Conservation (phyloP, 2,113 vertebrate genomes). For the Malurus cyaneus region DNA sequence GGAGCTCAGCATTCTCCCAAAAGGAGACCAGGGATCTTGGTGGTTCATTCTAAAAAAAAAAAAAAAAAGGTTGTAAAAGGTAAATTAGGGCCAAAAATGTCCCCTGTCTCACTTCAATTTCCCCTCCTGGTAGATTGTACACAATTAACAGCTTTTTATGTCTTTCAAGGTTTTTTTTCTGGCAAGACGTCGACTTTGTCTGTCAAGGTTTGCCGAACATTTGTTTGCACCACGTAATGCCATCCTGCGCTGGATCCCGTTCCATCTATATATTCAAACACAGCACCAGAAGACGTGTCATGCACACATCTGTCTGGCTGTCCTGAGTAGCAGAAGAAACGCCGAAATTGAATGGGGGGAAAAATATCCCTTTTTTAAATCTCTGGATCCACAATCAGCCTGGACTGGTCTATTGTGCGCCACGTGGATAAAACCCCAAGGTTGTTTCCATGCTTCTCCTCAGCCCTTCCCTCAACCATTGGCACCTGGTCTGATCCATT, state of each 20-base stretch:
- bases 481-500: no score
- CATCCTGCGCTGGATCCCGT: constrained; percentile 42
- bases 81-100: constrained; percentile 9
- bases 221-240: constrained; percentile 46
- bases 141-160: constrained; percentile 29
- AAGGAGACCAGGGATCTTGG: not conserved
- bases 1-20: not conserved
- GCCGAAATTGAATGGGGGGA: not conserved
- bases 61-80: not conserved
- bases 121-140: constrained; percentile 32
- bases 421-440: no score
- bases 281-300: constrained; percentile 34
- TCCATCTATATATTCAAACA: constrained; percentile 58
- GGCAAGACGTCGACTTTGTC: constrained; percentile 57
- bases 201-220: constrained; percentile 62
- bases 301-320: constrained; percentile 42
- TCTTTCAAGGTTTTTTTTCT: constrained; percentile 62
- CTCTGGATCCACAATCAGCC: no score
- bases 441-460: no score
- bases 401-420: no score
- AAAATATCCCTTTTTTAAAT: no score
- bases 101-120: constrained; percentile 5
- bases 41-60: not conserved
- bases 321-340: constrained; percentile 15
- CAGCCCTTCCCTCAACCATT: no score